These are phyloP conservation scores for Notolepis coatsorum DNA, from an alignment of 2,797 vertebrate species.

Conservation along the genomic window DNA sequence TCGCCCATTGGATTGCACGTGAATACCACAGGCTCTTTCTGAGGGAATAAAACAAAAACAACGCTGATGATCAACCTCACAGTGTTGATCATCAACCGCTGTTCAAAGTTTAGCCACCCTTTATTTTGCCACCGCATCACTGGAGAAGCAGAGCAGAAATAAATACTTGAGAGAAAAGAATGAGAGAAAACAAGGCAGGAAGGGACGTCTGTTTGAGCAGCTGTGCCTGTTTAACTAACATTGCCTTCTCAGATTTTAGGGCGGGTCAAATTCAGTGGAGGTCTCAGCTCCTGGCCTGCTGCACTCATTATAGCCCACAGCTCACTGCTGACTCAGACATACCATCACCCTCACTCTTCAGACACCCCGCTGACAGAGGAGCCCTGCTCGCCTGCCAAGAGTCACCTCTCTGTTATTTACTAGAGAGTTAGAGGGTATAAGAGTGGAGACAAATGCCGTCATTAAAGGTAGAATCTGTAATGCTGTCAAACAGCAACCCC, in stretches of 20 bases:
- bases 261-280: conserved; percentile 72
- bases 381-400: conserved; percentile 33
- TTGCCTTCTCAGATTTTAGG: conserved; percentile 69
- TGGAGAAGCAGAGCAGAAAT: neutral
- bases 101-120: neutral
- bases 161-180: conserved; percentile 9
- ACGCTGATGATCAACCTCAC: too few relatives aligned
- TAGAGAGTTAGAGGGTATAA: neutral
- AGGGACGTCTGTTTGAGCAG: conserved; percentile 57
- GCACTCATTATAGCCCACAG: conserved; percentile 62
- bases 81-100: neutral
- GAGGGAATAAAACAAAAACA: too few relatives aligned
- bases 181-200: conserved; percentile 36
- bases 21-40: too few relatives aligned
- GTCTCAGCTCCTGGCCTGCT: conserved; percentile 56
- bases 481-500: too few relatives aligned
- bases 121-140: neutral
- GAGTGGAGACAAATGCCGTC: neutral
- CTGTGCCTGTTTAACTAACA: conserved; percentile 59
- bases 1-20: too few relatives aligned
- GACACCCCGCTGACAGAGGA: conserved; percentile 52
- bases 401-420: conserved; percentile 27
- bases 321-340: conserved; percentile 79
- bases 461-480: too few relatives aligned
- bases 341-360: conserved; percentile 45